These are phyloP conservation scores for Hydropsyche betteni DNA, from an alignment of 2,888 invertebrate species.

Conservation along the genomic window DNA sequence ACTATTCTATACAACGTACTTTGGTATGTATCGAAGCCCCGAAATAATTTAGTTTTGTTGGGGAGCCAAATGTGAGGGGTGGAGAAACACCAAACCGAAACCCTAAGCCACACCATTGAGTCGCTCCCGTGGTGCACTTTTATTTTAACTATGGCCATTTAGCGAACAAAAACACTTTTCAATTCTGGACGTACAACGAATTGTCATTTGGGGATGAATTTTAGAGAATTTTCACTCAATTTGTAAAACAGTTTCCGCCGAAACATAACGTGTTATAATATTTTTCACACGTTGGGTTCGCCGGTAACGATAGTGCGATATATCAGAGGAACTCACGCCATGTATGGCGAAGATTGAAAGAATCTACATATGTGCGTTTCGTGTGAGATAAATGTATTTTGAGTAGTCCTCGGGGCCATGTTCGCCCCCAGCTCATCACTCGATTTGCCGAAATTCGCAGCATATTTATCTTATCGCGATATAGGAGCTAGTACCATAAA, in stretches of 20 bases:
- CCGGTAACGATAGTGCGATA: too few species aligned
- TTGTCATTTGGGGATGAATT: too few species aligned
- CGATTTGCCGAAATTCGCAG: constrained; percentile 18
- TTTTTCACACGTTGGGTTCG: too few species aligned
- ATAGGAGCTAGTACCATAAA: constrained; percentile 15
- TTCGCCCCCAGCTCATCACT: constrained; percentile 20
- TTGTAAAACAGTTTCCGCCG: too few species aligned
- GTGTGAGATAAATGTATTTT: background rate
- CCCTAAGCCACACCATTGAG: background rate
- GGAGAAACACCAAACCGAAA: constrained; percentile 17
- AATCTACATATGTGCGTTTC: too few species aligned
- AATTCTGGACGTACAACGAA: constrained; percentile 12
- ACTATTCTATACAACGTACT: background rate
- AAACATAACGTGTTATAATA: too few species aligned
- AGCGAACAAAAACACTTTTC: constrained; percentile 43
- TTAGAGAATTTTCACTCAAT: too few species aligned
- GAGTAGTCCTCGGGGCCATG: background rate
- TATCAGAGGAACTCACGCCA: too few species aligned
- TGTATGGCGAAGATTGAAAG: too few species aligned
- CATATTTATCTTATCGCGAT: constrained; percentile 24
- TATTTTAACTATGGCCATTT: constrained; percentile 48
- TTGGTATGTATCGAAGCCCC: constrained; percentile 33
- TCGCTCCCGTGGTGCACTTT: constrained; percentile 44
- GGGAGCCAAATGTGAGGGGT: constrained; percentile 46
- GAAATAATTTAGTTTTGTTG: constrained; percentile 49